These are phyloP conservation scores for human (Homo sapiens) DNA, from an alignment of 2,113 vertebrate species.

Conservation along the genomic window DNA sequence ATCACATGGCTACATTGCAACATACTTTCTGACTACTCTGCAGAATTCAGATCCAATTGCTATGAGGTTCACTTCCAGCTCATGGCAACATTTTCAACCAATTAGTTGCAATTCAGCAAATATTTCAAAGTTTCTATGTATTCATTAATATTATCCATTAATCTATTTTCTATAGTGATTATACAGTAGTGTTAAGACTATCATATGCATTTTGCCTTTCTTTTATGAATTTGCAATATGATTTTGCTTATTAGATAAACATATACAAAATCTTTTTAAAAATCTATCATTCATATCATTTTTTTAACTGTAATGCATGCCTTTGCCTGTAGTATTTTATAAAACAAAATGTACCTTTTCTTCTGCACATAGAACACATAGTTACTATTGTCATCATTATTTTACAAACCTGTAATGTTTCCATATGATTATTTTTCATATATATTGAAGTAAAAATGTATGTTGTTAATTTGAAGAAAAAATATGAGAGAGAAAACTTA, in stretches of 20 bases:
- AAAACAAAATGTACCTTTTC: not conserved
- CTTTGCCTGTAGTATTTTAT: not conserved
- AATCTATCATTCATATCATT: not conserved
- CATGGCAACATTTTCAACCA: not conserved
- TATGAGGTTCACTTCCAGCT: not conserved
- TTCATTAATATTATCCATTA: not conserved
- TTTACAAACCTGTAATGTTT: not conserved
- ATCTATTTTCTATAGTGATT: not conserved
- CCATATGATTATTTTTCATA: not conserved
- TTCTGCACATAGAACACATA: not conserved
- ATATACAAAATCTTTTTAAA: not conserved
- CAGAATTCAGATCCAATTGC: not conserved
- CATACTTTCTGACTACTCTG: not conserved
- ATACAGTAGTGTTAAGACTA: not conserved
- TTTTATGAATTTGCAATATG: constrained; percentile 6
- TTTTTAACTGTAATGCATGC: not conserved
- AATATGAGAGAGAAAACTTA: not conserved
- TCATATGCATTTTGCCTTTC: not conserved
- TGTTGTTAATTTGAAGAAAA: constrained; percentile 13
- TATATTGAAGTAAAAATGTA: not conserved
- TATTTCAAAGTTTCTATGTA: not conserved
- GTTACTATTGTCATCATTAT: not conserved
- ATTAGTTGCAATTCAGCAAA: not conserved
- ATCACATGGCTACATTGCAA: not conserved
- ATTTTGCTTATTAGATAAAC: not conserved